These are phyloP conservation scores for Silurus glanis DNA, from an alignment of 2,113 vertebrate species.

Conservation along the genomic window DNA sequence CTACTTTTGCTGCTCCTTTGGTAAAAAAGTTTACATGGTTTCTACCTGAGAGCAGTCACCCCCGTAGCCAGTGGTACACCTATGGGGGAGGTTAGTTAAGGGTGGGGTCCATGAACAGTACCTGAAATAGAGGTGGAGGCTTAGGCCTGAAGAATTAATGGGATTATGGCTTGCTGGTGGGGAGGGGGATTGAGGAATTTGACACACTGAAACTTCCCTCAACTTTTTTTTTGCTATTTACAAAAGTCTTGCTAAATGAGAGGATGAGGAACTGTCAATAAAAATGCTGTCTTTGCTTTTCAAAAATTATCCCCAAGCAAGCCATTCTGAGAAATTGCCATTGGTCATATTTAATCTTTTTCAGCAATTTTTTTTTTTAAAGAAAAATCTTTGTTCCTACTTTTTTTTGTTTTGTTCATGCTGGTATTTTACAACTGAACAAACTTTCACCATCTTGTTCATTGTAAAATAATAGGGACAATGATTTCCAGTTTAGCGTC, in stretches of 20 bases:
- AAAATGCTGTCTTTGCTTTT: slow-evolving; percentile 24
- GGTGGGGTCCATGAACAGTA: slow-evolving; percentile 37
- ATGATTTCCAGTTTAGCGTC: slow-evolving; percentile 28
- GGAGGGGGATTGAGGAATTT: slow-evolving; percentile 36
- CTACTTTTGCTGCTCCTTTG: slow-evolving; percentile 70
- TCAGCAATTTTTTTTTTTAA: neutral
- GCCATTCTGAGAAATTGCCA: slow-evolving; percentile 5
- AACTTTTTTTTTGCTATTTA: neutral
- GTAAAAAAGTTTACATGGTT: slow-evolving; percentile 54
- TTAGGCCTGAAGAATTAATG: slow-evolving; percentile 1
- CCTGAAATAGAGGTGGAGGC: slow-evolving; percentile 38
- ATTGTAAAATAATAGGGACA: neutral
- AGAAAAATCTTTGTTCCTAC: neutral
- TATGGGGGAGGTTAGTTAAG: slow-evolving; percentile 23
- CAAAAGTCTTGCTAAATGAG: slow-evolving; percentile 17
- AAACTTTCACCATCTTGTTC: neutral
- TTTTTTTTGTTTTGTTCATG: neutral
- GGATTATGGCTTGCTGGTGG: neutral
- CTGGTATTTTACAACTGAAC: neutral
- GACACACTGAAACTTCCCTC: slow-evolving; percentile 11
- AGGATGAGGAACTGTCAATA: neutral
- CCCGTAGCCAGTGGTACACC: slow-evolving; percentile 49
- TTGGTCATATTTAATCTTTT: slow-evolving; percentile 4
- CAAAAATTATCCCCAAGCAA: neutral
- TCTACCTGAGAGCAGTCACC: slow-evolving; percentile 81